Percentiles rank a stretch among this genome's conserved stretches.
phyloP scores from a whole-genome alignment of 2,888 invertebrate genomes.

The Drosophila fulvimacula region DNA sequence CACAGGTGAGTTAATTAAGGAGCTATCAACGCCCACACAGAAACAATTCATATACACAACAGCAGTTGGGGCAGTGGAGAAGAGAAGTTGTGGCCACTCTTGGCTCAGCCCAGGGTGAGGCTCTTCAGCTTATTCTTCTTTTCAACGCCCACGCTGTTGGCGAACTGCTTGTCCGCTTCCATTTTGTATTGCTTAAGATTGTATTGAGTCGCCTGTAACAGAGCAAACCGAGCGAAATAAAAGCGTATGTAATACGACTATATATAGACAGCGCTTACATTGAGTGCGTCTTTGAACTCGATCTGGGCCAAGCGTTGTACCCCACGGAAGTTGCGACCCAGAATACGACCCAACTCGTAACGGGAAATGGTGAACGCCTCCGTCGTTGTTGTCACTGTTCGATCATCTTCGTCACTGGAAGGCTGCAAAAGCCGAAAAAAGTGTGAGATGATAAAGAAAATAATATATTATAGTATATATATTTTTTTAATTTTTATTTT shows the following conservation, averaged over 20 bases:
- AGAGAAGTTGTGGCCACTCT: not conserved
- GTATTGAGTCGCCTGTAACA: conserved; percentile 81
- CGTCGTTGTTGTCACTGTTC: conserved; percentile 77
- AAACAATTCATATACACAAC: not conserved
- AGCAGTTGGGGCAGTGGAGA: not conserved
- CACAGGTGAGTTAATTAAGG: conserved; percentile 9
- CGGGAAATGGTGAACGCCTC: conserved; percentile 82
- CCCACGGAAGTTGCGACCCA: conserved; percentile 84
- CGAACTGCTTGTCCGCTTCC: conserved; percentile 82
- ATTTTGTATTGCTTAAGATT: conserved; percentile 82
- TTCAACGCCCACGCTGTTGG: conserved; percentile 80
- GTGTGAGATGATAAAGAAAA: no score
- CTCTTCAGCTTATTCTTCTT: conserved; percentile 77
- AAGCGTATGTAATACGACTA: not conserved
- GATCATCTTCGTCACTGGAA: conserved; percentile 49
- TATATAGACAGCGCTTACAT: conserved; percentile 63
- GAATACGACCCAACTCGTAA: conserved; percentile 83
- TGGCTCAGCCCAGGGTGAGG: conserved; percentile 60
- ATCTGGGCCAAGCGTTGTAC: conserved; percentile 81
- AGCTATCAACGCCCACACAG: not conserved
- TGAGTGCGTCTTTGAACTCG: conserved; percentile 83
- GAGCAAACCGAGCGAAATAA: not conserved
- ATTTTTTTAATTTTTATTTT: no score
- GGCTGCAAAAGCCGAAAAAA: conserved; percentile 19
- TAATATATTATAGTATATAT: no score